Base-by-base conservation (phyloP, 1,140 invertebrate genomes). In the Holotrichia oblita region DNA sequence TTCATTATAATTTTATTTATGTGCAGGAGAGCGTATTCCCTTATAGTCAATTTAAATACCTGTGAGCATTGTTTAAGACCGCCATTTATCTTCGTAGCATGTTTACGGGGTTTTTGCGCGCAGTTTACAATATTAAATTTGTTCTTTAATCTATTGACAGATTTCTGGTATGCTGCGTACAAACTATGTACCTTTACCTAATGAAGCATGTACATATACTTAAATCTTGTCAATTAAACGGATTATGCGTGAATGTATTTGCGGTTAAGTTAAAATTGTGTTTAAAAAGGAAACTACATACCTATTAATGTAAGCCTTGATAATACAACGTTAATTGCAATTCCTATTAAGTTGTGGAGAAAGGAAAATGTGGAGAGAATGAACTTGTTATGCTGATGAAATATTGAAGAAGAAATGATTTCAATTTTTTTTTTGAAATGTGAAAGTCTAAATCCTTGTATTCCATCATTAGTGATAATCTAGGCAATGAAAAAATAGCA, bases 1-100 rank as follows among this genome's bases (percentile, higher is more conserved):
- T 55, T 27, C 41, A 79, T 74, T 74, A 79, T 79, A 42, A 75
- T 48, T 79, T 79, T 69, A 64, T 75, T 76, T 64, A 64, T 64
- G 61, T 64, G 61, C 61, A 64, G 61, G 61, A 64, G 61, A 64
- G 61, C 61, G 61, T 64, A 64, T 64, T 64, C 61, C 61, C 61
- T 64, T 64, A 48, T 48, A 64, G 61, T 64, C 61, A 64, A 64
- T 64, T 64, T 64, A 64, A 64, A 64, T 64, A 64, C 61, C 61
- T 64, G 61, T 64, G 61, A 64, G 61, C 61, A 64, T 64, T 64
- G 61, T 64, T 64, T 64, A 64, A 64, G 61, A 64, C 61, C 61
- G 61, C 61, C 17, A 64, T 64, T 64, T 64, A 64, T 64, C 61
- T 64, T 64, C 24, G 61, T 64, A 64, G 61, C 61, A 64, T 64